A percentile compares a stretch with the other conserved stretches of the same genome.
Conservation (phyloP, 2,113 vertebrate species). For the Poicephalus gulielmi region DNA sequence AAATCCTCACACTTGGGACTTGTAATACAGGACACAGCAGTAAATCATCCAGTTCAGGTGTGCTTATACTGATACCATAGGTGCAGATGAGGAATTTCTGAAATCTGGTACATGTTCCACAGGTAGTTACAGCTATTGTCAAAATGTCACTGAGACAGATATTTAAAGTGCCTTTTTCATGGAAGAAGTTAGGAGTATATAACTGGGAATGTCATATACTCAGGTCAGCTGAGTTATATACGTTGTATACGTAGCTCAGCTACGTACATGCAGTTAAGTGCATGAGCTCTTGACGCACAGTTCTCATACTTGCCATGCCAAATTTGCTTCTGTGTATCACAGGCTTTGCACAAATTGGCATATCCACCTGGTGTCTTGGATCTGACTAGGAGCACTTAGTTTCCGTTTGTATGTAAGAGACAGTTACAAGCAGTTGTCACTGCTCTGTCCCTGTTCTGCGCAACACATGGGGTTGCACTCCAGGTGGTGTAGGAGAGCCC, state of each 20-base stretch:
- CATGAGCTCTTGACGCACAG: neutral
- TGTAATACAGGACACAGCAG: neutral
- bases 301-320: neutral
- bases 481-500: neutral
- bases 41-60: neutral
- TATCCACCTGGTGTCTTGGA: neutral
- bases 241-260: neutral
- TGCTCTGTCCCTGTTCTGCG: neutral
- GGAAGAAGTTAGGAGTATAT: neutral
- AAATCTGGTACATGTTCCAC: accelerated
- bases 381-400: neutral
- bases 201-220: neutral
- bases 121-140: neutral
- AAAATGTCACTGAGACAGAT: neutral
- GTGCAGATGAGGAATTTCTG: neutral
- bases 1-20: neutral
- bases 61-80: neutral
- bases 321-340: neutral
- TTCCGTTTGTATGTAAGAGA: neutral
- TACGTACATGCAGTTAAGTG: accelerated
- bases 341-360: neutral
- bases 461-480: accelerated
- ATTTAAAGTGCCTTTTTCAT: neutral
- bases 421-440: neutral
- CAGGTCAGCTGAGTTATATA: neutral